Evolutionary conservation across 92 coral and sea anemone genomes (phyloP).

Genomic region (Zoanthus sansibaricus): DNA sequence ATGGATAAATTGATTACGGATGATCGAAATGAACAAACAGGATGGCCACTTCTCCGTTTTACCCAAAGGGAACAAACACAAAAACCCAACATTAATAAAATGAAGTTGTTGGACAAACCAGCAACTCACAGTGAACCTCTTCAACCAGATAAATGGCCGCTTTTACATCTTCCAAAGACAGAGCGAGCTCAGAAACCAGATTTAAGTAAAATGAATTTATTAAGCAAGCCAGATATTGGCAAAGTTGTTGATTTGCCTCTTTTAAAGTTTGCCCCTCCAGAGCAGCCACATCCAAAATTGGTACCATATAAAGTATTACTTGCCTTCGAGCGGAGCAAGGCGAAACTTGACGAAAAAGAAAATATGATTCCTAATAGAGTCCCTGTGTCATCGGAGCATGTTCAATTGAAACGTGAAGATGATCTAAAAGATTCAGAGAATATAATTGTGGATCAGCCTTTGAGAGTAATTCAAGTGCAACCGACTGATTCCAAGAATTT

Average conservation of each 20-base stretch:
- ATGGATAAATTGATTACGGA: neutral
- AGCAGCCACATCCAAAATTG: conserved; percentile 56
- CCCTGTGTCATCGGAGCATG: neutral
- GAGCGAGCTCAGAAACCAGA: conserved; percentile 59
- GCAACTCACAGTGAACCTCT: neutral
- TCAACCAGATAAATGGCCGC: conserved; percentile 50
- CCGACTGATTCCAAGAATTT: neutral
- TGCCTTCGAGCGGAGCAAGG: conserved; percentile 66
- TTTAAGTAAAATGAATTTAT: conserved; percentile 63
- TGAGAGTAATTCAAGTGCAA: conserved; percentile 27
- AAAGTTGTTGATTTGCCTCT: conserved; percentile 46
- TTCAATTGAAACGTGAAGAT: neutral
- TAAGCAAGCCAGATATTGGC: conserved; percentile 55
- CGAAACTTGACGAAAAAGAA: conserved; percentile 24
- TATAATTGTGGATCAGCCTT: neutral
- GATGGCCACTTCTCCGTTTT: neutral
- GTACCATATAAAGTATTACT: conserved; percentile 67
- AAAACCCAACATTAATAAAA: neutral
- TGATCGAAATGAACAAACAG: neutral
- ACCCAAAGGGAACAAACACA: neutral
- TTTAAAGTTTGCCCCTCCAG: conserved; percentile 56
- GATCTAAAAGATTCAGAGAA: neutral
- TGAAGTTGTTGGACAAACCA: neutral
- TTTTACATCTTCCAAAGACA: conserved; percentile 66
- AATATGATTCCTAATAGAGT: neutral